These are phyloP conservation scores for Epinotia ramella DNA, from an alignment of 2,888 invertebrate species.

Conservation along the genomic window DNA sequence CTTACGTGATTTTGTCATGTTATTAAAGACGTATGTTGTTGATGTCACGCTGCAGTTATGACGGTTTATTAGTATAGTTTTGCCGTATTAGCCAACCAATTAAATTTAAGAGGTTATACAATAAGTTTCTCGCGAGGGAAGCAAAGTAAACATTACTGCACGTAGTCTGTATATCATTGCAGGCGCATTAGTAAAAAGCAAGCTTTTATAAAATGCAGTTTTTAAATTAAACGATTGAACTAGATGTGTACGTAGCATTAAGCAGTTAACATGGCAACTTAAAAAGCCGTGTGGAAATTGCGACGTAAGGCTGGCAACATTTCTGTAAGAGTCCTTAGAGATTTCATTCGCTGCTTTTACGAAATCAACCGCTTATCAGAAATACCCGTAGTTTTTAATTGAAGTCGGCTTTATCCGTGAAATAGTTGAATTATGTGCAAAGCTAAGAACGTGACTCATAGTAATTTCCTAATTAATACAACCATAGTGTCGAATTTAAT, in stretches of 20 bases:
- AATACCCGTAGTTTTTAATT: conserved; percentile 20
- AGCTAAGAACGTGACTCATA: neutral
- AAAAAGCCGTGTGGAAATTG: conserved; percentile 82
- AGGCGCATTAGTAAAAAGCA: conserved; percentile 6
- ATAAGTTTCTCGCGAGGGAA: conserved; percentile 51
- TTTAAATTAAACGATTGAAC: conserved; percentile 62
- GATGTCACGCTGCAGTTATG: conserved; percentile 5
- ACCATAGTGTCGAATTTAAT: neutral
- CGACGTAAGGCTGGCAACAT: conserved; percentile 81
- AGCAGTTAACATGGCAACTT: conserved; percentile 72
- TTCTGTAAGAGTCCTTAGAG: conserved; percentile 79
- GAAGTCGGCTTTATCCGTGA: neutral
- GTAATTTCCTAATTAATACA: neutral
- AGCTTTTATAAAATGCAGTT: conserved; percentile 24
- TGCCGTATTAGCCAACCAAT: conserved; percentile 82
- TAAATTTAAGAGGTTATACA: conserved; percentile 78
- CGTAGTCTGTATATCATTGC: neutral
- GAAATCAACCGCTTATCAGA: conserved; percentile 54
- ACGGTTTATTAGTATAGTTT: conserved; percentile 56
- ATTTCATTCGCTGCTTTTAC: conserved; percentile 71
- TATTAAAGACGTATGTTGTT: neutral
- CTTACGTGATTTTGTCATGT: neutral
- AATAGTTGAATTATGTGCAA: neutral
- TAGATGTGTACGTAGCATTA: conserved; percentile 64
- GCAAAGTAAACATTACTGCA: conserved; percentile 61